phyloP scores from a whole-genome alignment of 64 coral and sea anemone genomes.

The Actinia equina region DNA sequence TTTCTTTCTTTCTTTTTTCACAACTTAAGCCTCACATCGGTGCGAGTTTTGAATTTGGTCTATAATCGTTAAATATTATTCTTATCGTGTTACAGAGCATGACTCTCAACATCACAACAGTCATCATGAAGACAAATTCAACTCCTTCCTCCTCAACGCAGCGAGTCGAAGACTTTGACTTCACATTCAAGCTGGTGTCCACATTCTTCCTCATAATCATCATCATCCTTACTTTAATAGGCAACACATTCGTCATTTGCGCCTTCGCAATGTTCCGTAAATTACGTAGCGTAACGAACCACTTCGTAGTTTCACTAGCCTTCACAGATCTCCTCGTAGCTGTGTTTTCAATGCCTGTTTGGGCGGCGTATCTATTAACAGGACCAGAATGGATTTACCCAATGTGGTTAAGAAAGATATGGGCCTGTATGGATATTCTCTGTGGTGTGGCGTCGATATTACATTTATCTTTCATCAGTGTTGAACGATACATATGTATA shows the following conservation, averaged over 20 bases:
- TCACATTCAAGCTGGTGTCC: conserved; percentile 49
- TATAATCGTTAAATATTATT: no score
- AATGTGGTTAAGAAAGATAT: conserved; percentile 44
- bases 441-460: conserved; percentile 79
- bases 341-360: conserved; percentile 88
- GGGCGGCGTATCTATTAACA: conserved; percentile 73
- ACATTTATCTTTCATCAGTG: conserved; percentile 70
- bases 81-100: not conserved
- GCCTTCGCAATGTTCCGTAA: conserved; percentile 73
- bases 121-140: not conserved
- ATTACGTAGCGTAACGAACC: conserved; percentile 80
- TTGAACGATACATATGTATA: conserved; percentile 89
- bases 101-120: not conserved
- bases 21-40: no score
- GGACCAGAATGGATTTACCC: conserved; percentile 71
- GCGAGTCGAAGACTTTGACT: conserved; percentile 12
- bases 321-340: conserved; percentile 91
- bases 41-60: no score
- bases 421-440: conserved; percentile 73
- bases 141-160: not conserved
- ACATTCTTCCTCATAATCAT: conserved; percentile 60
- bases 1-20: no score
- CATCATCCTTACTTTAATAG: conserved; percentile 70
- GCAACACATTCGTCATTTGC: conserved; percentile 78
- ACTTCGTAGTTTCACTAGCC: conserved; percentile 88